phyloP scores from a whole-genome alignment of 2,888 invertebrate species.

The Troides helena region DNA sequence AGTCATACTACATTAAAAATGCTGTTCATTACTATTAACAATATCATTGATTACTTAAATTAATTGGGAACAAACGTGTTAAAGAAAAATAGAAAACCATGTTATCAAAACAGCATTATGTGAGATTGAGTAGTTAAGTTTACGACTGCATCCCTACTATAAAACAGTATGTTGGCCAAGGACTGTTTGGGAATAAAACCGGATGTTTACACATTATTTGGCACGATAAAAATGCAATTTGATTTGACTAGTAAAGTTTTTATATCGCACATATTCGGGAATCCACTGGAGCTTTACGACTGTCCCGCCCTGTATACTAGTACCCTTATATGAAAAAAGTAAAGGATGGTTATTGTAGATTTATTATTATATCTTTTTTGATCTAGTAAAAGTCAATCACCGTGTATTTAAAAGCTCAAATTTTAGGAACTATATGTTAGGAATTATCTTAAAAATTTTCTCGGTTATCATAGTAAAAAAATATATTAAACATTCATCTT shows the following conservation, averaged over 20 bases:
- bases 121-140: slow-evolving; percentile 5
- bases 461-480: too few relatives aligned
- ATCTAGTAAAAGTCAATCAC: too few relatives aligned
- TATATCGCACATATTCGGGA: background rate
- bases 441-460: too few relatives aligned
- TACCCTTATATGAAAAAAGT: background rate
- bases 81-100: background rate
- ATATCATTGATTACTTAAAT: too few relatives aligned
- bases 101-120: background rate
- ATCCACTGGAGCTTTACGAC: background rate
- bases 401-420: too few relatives aligned
- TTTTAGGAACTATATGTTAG: too few relatives aligned
- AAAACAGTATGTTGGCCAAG: slow-evolving; percentile 22
- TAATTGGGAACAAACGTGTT: too few relatives aligned
- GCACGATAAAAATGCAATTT: slow-evolving; percentile 19
- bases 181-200: slow-evolving; percentile 16
- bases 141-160: slow-evolving; percentile 3
- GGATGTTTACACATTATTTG: slow-evolving; percentile 18
- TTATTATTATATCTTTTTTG: too few relatives aligned
- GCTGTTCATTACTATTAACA: too few relatives aligned
- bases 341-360: background rate
- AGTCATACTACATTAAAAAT: too few relatives aligned
- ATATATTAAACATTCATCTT: too few relatives aligned
- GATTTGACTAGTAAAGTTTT: slow-evolving; percentile 10
- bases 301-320: background rate